phyloP scores from a whole-genome alignment of 2,888 invertebrate species.

The Parnassius orleans region DNA sequence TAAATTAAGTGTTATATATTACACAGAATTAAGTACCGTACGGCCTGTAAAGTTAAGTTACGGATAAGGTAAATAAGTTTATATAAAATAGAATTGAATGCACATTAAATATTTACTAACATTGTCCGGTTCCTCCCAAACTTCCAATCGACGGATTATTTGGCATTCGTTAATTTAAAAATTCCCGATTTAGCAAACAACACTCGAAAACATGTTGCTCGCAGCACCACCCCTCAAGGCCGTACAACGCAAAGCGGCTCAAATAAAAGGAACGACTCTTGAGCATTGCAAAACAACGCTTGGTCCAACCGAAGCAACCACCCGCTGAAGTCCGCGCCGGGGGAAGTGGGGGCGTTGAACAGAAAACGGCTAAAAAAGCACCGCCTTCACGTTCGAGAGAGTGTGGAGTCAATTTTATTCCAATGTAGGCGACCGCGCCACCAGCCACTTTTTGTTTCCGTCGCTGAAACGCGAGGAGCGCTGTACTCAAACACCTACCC shows the following conservation, averaged over 20 bases:
- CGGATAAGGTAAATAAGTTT: neutral
- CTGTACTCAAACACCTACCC: constrained; percentile 77
- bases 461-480: constrained; percentile 75
- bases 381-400: constrained; percentile 78
- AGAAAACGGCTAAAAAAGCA: constrained; percentile 72
- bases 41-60: too few relatives aligned
- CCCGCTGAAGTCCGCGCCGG: constrained; percentile 73
- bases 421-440: constrained; percentile 79
- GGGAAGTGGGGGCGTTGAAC: constrained; percentile 44
- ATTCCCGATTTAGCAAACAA: constrained; percentile 73
- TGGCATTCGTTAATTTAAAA: constrained; percentile 75
- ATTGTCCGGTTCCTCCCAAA: constrained; percentile 38
- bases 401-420: constrained; percentile 81
- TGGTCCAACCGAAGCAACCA: constrained; percentile 77
- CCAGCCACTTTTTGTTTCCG: constrained; percentile 78
- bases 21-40: too few relatives aligned
- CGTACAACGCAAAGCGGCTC: constrained; percentile 72
- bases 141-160: constrained; percentile 55
- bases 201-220: constrained; percentile 74
- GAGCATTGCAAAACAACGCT: constrained; percentile 79
- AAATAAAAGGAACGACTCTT: constrained; percentile 79
- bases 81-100: constrained; percentile 1
- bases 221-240: constrained; percentile 73
- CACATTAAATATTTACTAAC: constrained; percentile 25
- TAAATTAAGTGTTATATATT: too few relatives aligned